Evolutionary conservation across 2,888 invertebrate species (phyloP).

Genomic region (Andrena bucephala): DNA sequence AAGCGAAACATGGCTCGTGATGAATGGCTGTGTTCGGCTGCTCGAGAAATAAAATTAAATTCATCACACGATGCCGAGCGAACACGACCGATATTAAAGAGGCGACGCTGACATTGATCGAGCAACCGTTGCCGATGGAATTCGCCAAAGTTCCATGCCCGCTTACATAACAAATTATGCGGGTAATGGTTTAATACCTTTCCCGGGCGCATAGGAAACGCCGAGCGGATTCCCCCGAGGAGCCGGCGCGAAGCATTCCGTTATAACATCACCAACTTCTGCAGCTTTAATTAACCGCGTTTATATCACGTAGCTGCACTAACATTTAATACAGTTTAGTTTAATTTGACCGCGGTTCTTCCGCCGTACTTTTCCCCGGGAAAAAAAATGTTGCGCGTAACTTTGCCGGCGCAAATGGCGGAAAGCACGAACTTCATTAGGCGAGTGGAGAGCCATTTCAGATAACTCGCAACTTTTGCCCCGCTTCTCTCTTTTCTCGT

Average conservation of each 20-base stretch:
- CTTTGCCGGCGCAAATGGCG: constrained; percentile 51
- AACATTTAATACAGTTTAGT: constrained; percentile 50
- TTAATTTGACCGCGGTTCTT: constrained; percentile 41
- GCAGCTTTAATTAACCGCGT: constrained; percentile 55
- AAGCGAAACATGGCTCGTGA: neutral
- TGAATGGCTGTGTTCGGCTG: constrained; percentile 1
- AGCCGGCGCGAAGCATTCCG: constrained; percentile 39
- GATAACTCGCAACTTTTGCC: constrained; percentile 18
- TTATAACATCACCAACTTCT: constrained; percentile 43
- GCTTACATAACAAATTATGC: constrained; percentile 68
- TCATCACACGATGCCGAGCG: neutral
- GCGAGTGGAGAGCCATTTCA: constrained; percentile 36
- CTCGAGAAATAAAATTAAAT: neutral
- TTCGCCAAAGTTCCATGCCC: constrained; percentile 52
- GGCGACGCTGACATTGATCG: constrained; percentile 42
- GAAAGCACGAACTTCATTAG: constrained; percentile 53
- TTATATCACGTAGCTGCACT: constrained; percentile 43
- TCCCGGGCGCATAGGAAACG: constrained; percentile 25
- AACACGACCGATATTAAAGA: constrained; percentile 26
- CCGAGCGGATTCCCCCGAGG: neutral
- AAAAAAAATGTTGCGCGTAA: constrained; percentile 30
- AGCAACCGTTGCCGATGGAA: constrained; percentile 57
- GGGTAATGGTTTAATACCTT: constrained; percentile 69
- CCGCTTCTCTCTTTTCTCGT: constrained; percentile 9
- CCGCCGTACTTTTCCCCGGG: constrained; percentile 24